A percentile compares a stretch with the other conserved stretches of the same genome.
Conservation (phyloP, 1,140 invertebrate genomes). For the Onthophagus taurus region DNA sequence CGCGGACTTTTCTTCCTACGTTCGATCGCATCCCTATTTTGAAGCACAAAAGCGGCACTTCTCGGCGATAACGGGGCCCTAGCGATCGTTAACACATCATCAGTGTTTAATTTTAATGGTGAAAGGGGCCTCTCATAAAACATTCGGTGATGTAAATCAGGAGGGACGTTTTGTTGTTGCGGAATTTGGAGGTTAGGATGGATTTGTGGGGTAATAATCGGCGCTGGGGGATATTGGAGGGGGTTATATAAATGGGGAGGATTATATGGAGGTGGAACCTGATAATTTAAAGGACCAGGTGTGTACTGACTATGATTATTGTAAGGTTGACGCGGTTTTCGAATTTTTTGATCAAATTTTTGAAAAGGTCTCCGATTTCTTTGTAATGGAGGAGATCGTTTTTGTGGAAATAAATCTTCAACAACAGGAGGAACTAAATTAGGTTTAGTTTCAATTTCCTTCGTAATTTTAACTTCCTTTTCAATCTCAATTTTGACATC, state of each 20-base stretch:
- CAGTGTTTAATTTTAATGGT: constrained; percentile 29
- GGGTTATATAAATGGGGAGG: too few species aligned
- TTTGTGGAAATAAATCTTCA: too few species aligned
- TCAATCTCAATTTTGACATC: neutral
- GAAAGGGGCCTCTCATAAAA: constrained; percentile 25
- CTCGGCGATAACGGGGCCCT: constrained; percentile 35
- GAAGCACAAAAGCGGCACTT: constrained; percentile 36
- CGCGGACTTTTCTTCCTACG: constrained; percentile 31
- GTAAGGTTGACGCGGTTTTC: too few species aligned
- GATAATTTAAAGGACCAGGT: too few species aligned
- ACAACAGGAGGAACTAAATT: too few species aligned
- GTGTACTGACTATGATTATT: constrained; percentile 6
- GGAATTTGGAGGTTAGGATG: neutral
- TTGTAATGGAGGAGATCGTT: too few species aligned
- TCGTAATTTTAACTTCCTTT: constrained; percentile 6
- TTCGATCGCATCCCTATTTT: constrained; percentile 35
- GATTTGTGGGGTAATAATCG: neutral
- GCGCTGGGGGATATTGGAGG: constrained; percentile 1
- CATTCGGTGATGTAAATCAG: too few species aligned
- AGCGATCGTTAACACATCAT: constrained; percentile 25
- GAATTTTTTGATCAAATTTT: too few species aligned
- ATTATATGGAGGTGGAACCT: too few species aligned
- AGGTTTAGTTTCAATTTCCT: too few species aligned
- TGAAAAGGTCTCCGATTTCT: too few species aligned
- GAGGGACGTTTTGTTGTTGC: constrained; percentile 2